Evolutionary conservation across 2,888 invertebrate species (phyloP).

Genomic region (Eupelmus urozonus): DNA sequence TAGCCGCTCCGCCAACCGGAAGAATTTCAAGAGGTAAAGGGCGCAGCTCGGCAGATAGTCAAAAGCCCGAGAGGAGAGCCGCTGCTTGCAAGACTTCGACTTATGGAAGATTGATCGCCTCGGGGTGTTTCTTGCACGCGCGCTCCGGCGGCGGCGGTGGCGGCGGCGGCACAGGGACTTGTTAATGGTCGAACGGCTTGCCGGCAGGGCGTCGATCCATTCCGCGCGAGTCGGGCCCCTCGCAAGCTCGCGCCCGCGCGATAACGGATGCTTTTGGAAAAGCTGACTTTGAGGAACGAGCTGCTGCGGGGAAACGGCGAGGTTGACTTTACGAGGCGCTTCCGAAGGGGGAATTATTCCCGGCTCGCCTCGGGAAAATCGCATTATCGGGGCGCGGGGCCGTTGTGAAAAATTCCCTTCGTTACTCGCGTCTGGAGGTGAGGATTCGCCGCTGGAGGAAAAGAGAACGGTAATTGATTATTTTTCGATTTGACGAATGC

Average conservation of each 20-base stretch:
- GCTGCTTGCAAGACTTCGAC: constrained; percentile 61
- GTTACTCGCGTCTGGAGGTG: constrained; percentile 22
- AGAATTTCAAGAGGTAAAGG: neutral
- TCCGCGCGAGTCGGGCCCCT: constrained; percentile 25
- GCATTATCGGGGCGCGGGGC: constrained; percentile 37
- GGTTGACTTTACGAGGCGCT: constrained; percentile 46
- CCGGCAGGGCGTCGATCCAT: constrained; percentile 67
- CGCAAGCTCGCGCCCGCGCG: constrained; percentile 12
- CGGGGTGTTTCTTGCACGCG: constrained; percentile 50
- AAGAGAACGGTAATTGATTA: constrained; percentile 44
- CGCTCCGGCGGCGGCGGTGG: neutral
- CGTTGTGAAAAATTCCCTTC: constrained; percentile 52
- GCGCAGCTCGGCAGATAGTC: constrained; percentile 43
- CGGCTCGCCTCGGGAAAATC: constrained; percentile 27
- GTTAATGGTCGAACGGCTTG: constrained; percentile 70
- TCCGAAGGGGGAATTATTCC: constrained; percentile 49
- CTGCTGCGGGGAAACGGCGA: constrained; percentile 6
- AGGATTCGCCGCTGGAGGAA: constrained; percentile 1
- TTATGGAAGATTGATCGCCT: constrained; percentile 70
- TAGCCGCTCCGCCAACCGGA: neutral
- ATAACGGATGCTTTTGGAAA: constrained; percentile 58
- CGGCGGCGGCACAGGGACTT: constrained; percentile 56
- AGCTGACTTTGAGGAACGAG: constrained; percentile 61
- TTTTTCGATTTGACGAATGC: constrained; percentile 38
- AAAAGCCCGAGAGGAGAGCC: constrained; percentile 31